phyloP scores from a whole-genome alignment of 2,888 invertebrate species.

The Pseudococcus jackbeardsleyi region DNA sequence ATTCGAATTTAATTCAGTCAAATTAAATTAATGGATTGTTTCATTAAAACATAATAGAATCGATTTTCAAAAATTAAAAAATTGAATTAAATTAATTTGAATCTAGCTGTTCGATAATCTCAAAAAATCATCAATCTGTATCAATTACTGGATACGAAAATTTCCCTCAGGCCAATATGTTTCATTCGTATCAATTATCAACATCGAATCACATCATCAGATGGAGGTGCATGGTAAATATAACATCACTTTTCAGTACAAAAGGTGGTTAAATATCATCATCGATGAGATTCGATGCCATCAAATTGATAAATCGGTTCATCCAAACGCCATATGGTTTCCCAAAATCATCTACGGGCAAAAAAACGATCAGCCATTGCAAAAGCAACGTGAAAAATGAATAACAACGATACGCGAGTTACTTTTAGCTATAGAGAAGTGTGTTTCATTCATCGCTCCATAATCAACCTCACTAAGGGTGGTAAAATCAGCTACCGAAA shows the following conservation, averaged over 20 bases:
- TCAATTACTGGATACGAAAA: not conserved
- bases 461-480: not conserved
- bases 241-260: conserved; percentile 16
- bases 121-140: no score
- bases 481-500: not conserved
- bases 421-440: not conserved
- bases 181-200: not conserved
- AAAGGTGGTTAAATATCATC: conserved; percentile 50
- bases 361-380: not conserved
- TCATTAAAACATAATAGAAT: no score
- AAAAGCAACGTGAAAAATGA: not conserved
- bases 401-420: not conserved
- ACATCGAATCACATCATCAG: conserved; percentile 8
- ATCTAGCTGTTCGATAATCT: no score
- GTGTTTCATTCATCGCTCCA: not conserved
- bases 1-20: no score
- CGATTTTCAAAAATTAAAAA: no score
- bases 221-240: conserved; percentile 55
- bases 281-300: not conserved
- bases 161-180: not conserved
- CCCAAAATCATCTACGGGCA: not conserved
- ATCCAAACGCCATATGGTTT: not conserved
- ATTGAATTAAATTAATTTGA: no score
- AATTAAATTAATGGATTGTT: no score
- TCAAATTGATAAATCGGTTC: not conserved